Evolutionary conservation across 1,140 invertebrate species (phyloP).

Genomic region (Drosophila suzukii): DNA sequence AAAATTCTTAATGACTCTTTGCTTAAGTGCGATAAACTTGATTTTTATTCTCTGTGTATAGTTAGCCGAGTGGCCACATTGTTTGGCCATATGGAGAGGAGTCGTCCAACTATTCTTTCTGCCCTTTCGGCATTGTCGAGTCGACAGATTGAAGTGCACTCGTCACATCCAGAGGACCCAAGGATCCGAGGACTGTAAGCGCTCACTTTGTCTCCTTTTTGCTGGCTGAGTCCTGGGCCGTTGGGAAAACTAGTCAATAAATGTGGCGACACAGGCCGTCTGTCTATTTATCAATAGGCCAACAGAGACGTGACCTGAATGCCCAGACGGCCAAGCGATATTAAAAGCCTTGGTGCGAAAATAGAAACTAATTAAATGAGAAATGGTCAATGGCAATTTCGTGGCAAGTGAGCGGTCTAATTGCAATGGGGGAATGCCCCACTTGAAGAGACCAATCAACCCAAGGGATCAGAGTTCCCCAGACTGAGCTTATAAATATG

Average conservation of each 20-base stretch:
- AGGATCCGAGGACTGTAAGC: slow-evolving; percentile 16
- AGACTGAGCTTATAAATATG: slow-evolving; percentile 68
- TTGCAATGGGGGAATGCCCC: slow-evolving; percentile 1
- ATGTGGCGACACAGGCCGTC: slow-evolving; percentile 40
- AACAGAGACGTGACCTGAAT: slow-evolving; percentile 57
- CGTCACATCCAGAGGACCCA: neutral
- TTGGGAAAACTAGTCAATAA: slow-evolving; percentile 66
- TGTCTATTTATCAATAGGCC: slow-evolving; percentile 65
- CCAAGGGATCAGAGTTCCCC: slow-evolving; percentile 10
- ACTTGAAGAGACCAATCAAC: slow-evolving; percentile 49
- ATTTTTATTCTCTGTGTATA: slow-evolving; percentile 42
- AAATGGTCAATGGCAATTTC: slow-evolving; percentile 38
- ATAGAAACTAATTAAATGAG: slow-evolving; percentile 67
- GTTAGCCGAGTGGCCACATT: slow-evolving; percentile 33
- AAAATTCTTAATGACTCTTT: slow-evolving; percentile 11
- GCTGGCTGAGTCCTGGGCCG: neutral
- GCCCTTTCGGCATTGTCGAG: slow-evolving; percentile 26
- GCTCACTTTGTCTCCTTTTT: slow-evolving; percentile 21
- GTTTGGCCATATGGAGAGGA: slow-evolving; percentile 31
- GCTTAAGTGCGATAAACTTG: slow-evolving; percentile 22
- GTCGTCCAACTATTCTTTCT: slow-evolving; percentile 8
- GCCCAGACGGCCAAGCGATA: slow-evolving; percentile 14
- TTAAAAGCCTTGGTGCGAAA: slow-evolving; percentile 20
- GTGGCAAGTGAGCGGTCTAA: slow-evolving; percentile 30
- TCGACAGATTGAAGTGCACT: slow-evolving; percentile 41